These are phyloP conservation scores for Tetrax tetrax DNA, from an alignment of 2,113 vertebrate species.

Conservation along the genomic window DNA sequence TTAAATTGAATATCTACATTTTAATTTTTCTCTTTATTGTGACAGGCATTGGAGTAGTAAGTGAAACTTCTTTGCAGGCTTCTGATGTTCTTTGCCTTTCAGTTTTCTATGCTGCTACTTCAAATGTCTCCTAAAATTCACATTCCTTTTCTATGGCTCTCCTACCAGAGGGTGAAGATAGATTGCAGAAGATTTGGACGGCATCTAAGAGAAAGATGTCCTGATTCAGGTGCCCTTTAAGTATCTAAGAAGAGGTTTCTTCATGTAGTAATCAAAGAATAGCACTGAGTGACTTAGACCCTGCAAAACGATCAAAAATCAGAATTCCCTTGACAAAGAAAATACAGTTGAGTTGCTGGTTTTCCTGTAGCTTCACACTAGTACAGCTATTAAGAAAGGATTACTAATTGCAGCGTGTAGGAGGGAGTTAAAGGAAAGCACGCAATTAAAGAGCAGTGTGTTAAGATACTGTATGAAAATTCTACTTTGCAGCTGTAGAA, in stretches of 20 bases:
- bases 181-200: neutral
- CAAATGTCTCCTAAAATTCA: neutral
- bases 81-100: neutral
- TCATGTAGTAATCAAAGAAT: neutral
- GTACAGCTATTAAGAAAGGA: neutral
- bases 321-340: neutral
- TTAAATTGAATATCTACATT: rapidly evolving
- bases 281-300: neutral
- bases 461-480: neutral
- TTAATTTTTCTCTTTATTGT: neutral
- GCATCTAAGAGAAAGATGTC: neutral
- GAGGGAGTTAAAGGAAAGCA: neutral
- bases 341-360: neutral
- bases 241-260: neutral
- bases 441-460: neutral
- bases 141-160: neutral
- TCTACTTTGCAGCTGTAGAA: neutral
- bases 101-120: neutral
- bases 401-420: neutral
- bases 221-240: neutral
- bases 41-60: neutral
- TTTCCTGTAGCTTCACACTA: neutral
- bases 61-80: neutral
- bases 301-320: neutral
- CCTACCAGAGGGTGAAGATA: neutral